Base-by-base conservation (phyloP, 2,888 invertebrate genomes). In the Lasius fuliginosus region DNA sequence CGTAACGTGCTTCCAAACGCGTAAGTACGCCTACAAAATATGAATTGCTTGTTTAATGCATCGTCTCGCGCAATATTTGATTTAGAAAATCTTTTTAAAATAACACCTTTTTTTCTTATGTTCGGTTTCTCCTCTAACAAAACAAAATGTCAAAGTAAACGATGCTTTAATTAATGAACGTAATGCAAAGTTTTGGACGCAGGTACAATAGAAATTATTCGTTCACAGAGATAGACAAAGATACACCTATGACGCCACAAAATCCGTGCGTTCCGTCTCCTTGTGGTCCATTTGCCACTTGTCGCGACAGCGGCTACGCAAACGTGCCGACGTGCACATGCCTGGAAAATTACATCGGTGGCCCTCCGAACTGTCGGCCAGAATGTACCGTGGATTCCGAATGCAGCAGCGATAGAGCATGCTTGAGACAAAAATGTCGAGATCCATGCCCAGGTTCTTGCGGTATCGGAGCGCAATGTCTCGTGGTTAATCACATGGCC, bases 231-330 rank as follows among this genome's bases (percentile, higher is more conserved):
- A 23, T 79, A 60, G 42, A 71, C 12, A 49, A 60, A 49, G 53
- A 56, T 30, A 83, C 33, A 8, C 33, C 33, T 60, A 3, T 27
- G 76, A 84, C 27, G 49, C 33, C 76, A 8, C 0, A 83, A 87
- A 97, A 97, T 93, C 98, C 98, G 42, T 98, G 98, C 94, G 95
- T 96, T 67, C 98, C 98, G 58, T 97, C 98, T 73, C 98, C 98
- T 0, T 98, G 98, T 93, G 98, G 98, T 74, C 97, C 98, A 3
- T 97, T 98, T 94, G 97, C 98, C 9, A 96, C 97, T 94, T 98
- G 98, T 93, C 96, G 97, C 86, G 96, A 97, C 64, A 96, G 97
- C 90, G 95, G 95, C 86, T 93, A 95, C 30, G 97, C 97, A 81
- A 96, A 97, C 88, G 97, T 97, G 95, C 97, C 98, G 58, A 97